Conservation (phyloP, 1,140 invertebrate genomes). For the Whitmania pigra region DNA sequence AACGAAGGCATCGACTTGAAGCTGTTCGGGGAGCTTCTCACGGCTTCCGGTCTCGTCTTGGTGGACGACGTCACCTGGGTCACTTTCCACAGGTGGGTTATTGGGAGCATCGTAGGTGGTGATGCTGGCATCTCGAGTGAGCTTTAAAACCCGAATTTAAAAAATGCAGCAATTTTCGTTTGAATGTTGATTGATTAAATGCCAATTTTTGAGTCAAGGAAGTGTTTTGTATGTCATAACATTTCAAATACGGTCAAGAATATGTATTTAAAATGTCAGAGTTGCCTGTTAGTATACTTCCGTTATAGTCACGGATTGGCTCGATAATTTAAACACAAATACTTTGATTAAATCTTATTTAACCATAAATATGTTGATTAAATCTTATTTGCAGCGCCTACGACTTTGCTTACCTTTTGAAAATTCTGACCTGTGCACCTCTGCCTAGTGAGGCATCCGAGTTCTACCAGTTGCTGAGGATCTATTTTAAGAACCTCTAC, state of each 20-base stretch:
- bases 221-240: no score
- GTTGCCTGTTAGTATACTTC: no score
- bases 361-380: constrained; percentile 66
- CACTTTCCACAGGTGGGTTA: constrained; percentile 84
- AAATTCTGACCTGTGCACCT: constrained; percentile 74
- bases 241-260: no score
- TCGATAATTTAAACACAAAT: constrained; percentile 42
- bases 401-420: constrained; percentile 95
- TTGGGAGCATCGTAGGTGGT: constrained; percentile 21
- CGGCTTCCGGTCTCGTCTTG: constrained; percentile 81
- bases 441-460: constrained; percentile 71
- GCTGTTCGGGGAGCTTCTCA: constrained; percentile 83
- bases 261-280: no score
- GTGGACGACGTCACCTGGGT: constrained; percentile 71
- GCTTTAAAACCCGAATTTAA: no score
- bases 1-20: constrained; percentile 85
- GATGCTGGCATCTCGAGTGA: no score
- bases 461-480: constrained; percentile 84
- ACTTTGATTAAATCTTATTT: constrained; percentile 58
- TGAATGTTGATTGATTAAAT: no score
- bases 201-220: no score
- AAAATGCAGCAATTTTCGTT: no score
- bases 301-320: no score
- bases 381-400: constrained; percentile 73
- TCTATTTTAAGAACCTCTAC: constrained; percentile 86